Evolutionary conservation across 2,797 vertebrate genomes (phyloP), one percentile per base, ranked within the genome.

Genomic region (Poecilia picta): DNA sequence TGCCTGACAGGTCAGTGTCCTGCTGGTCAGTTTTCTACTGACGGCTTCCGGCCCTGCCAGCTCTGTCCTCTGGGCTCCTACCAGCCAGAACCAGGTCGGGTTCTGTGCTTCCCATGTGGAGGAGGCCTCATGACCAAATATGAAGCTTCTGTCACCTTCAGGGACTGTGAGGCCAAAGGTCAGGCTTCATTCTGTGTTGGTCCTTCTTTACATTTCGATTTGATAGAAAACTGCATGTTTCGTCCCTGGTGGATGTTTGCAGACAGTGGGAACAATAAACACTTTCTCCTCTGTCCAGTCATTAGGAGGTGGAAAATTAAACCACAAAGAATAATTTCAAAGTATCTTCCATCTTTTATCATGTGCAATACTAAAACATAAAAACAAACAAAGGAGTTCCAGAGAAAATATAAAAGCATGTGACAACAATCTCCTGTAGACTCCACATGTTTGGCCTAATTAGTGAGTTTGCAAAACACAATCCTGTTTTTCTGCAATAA

Each of bases 101-200:
- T 98, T 0, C 91, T 97, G 68, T 99, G 98, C 92, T 99, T 99
- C 80, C 90, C 95, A 49, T 99, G 98, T 8, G 97, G 98, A 0
- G 98, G 98, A 75, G 97, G 97, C 2, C 95, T 99, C 31, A 95
- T 97, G 92, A 99, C 98, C 85, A 99, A 97, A 87, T 95, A 96
- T 0, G 95, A 96, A 77, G 96, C 95, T 10, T 94, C 96, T 0
- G 87, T 96, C 70, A 96, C 97, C 75, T 99, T 99, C 91, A 97
- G 97, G 90, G 97, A 99, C 93, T 99, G 98, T 11, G 98, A 99
- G 93, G 96, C 98, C 85, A 98, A 97, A 97, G 98, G 98, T 99
- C 85, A 88, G 94, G 8, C 41, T 75, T 28, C 10, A 2, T 74
- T 71, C 13, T 45, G 15, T 70, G 39, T n/a, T 1, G 13, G 12